A percentile compares a stretch with the other conserved stretches of the same genome.
These are phyloP conservation scores for Pherbina coryleti DNA, from an alignment of 2,888 invertebrate species.

Conservation along the genomic window DNA sequence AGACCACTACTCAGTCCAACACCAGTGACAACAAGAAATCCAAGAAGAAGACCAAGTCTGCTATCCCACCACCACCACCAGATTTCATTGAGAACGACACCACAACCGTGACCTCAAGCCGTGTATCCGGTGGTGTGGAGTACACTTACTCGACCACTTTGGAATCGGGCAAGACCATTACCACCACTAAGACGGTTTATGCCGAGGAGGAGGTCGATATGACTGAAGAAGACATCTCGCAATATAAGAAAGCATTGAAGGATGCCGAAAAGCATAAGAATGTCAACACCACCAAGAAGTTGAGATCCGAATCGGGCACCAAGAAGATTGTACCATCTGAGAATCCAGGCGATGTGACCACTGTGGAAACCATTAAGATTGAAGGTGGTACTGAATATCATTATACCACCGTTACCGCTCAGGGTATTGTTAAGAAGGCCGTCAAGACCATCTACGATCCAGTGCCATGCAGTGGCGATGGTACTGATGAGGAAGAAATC, in stretches of 20 bases:
- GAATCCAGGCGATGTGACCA: slow-evolving; percentile 68
- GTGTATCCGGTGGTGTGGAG: slow-evolving; percentile 65
- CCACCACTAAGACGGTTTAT: slow-evolving; percentile 67
- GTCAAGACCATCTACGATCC: slow-evolving; percentile 68
- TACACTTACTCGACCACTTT: slow-evolving; percentile 65
- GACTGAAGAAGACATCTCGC: slow-evolving; percentile 66
- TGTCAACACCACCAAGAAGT: slow-evolving; percentile 65
- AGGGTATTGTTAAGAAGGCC: slow-evolving; percentile 68
- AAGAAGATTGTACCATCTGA: slow-evolving; percentile 68
- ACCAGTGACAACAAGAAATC: slow-evolving; percentile 60
- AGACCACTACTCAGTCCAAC: slow-evolving; percentile 56
- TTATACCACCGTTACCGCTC: slow-evolving; percentile 67
- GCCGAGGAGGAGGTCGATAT: slow-evolving; percentile 67
- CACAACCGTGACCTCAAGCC: slow-evolving; percentile 62
- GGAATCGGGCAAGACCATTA: slow-evolving; percentile 66
- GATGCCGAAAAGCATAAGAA: slow-evolving; percentile 69
- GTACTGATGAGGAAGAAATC: slow-evolving; percentile 66
- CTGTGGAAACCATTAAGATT: slow-evolving; percentile 68
- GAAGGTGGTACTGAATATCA: slow-evolving; percentile 68
- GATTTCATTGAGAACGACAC: slow-evolving; percentile 65
- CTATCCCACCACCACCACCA: slow-evolving; percentile 65
- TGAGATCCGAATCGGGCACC: slow-evolving; percentile 66
- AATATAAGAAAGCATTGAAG: slow-evolving; percentile 66
- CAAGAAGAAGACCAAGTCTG: slow-evolving; percentile 59
- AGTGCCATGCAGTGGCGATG: slow-evolving; percentile 60